Evolutionary conservation across 2,888 invertebrate genomes (phyloP).

Genomic region (Sarcophaga variegata): DNA sequence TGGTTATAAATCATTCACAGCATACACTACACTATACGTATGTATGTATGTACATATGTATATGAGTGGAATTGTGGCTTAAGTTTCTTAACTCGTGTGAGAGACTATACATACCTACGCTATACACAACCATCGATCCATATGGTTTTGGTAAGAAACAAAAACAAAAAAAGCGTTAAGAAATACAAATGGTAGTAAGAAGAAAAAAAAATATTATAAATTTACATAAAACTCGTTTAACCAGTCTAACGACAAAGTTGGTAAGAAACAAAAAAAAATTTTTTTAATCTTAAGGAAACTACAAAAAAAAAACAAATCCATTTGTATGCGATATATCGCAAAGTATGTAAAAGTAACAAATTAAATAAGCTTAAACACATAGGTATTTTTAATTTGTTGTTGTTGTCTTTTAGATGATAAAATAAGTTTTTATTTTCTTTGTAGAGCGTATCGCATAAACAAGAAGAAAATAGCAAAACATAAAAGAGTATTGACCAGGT

Average conservation of each 20-base stretch:
- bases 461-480: not conserved
- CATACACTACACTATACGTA: not conserved
- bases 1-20: not conserved
- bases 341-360: not conserved
- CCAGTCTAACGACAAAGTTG: conserved; percentile 73
- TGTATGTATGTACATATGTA: not conserved
- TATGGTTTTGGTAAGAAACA: conserved; percentile 26
- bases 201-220: conserved; percentile 67
- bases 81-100: not conserved
- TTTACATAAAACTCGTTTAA: conserved; percentile 80
- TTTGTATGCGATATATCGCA: not conserved
- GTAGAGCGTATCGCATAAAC: conserved; percentile 2
- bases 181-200: conserved; percentile 5
- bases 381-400: not conserved
- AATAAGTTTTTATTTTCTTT: conserved; percentile 7
- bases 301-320: conserved; percentile 26
- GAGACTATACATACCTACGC: too few relatives aligned
- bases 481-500: conserved; percentile 47
- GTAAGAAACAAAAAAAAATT: conserved; percentile 28
- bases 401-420: conserved; percentile 5
- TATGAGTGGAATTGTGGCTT: not conserved
- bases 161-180: conserved; percentile 46
- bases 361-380: conserved; percentile 40
- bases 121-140: not conserved
- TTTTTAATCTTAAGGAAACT: conserved; percentile 21